These are phyloP conservation scores for Psylliodes chrysocephalus DNA, from an alignment of 2,888 invertebrate species.

Conservation along the genomic window DNA sequence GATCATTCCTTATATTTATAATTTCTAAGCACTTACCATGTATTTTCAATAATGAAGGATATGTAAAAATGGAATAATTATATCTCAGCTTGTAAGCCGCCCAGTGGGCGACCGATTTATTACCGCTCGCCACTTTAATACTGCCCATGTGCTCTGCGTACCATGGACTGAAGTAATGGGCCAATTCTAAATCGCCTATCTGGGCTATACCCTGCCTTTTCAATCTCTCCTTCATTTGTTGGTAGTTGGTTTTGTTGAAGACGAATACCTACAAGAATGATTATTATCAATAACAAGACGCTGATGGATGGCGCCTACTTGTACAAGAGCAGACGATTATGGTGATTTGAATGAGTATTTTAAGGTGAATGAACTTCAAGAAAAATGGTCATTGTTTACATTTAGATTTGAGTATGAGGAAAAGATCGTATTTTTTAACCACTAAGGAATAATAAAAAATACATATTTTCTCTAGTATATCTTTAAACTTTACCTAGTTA, in stretches of 20 bases:
- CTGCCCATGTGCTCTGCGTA: slow-evolving; percentile 84
- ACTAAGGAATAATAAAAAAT: no score
- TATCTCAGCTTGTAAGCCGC: slow-evolving; percentile 76
- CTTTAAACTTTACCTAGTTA: no score
- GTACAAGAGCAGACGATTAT: background rate
- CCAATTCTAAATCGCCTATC: slow-evolving; percentile 76
- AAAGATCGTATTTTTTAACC: no score
- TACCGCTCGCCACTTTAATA: slow-evolving; percentile 82
- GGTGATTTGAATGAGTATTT: background rate
- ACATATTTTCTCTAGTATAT: no score
- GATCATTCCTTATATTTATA: no score
- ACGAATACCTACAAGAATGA: slow-evolving; percentile 81
- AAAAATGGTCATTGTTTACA: no score
- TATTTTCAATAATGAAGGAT: slow-evolving; percentile 81
- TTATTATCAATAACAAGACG: background rate
- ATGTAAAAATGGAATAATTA: slow-evolving; percentile 84
- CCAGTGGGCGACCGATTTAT: slow-evolving; percentile 81
- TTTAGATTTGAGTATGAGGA: no score
- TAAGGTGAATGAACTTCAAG: background rate
- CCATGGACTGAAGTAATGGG: slow-evolving; percentile 86
- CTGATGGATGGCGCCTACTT: background rate
- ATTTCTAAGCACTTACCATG: slow-evolving; percentile 70
- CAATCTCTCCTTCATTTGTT: slow-evolving; percentile 82
- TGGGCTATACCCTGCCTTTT: slow-evolving; percentile 79
- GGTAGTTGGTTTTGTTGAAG: slow-evolving; percentile 82